Base-by-base conservation (phyloP, 2,888 invertebrate species). In the Bembecia ichneumoniformis region DNA sequence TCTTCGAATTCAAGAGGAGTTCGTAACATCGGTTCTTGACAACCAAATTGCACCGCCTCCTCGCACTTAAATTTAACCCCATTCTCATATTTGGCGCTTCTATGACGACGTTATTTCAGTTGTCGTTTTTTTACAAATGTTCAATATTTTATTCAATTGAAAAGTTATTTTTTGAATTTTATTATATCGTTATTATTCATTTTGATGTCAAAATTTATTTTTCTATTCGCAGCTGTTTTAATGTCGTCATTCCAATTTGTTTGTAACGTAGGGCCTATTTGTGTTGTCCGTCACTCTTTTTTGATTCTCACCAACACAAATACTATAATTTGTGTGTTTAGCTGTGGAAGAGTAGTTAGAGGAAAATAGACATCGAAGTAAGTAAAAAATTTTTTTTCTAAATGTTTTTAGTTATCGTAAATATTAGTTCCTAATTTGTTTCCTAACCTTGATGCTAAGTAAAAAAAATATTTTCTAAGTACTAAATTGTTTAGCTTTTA, bases 1-100 rank as follows among this genome's bases (percentile, higher is more conserved):
- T 43, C 78, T 89, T 14, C 60, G 57, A 11, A 68, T 73, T 1
- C 88, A 89, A 52, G 84, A 84, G 55, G 55, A 64, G 0, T 60
- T 79, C 0, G 68, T 88, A 0, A 78, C 74, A 0, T 62, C 69
- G 0, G 63, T 87, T 11, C 62, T 88, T 0, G 70, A 70, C 0
- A 71, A 71, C 16, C 70, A 66, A 28, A 58, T 68, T 0, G 57
- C 70, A 0, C 66, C 74, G 0, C 71, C 68, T 9, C 28, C 28
- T 28, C 28, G 28, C 28, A 71, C 28, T 28, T 28, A 28, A 28
- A 28, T 2, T 1, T 28, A 28, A 28, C 28, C 28, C 28, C 28
- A 28, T 7, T 28, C 28, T 28, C 20, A 20, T 20, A 36, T 11
- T 35, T 1, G 7, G 7, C 36, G 10, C 36, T 40, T 40, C 40